These are phyloP conservation scores for Oophaga sylvatica DNA, from an alignment of 2,797 vertebrate genomes.

Conservation along the genomic window DNA sequence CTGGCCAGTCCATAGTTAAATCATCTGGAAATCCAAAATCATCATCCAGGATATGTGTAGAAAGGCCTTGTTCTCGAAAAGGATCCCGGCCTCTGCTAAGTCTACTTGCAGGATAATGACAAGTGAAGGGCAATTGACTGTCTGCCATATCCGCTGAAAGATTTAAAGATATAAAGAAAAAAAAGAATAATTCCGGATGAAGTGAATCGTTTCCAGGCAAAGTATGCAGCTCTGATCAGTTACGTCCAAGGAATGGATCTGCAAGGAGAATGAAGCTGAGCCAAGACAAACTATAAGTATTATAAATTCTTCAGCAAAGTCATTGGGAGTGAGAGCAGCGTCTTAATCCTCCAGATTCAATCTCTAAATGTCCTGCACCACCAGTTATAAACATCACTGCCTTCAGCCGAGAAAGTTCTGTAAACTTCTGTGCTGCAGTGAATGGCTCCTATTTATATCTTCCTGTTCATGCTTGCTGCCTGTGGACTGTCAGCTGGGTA, in stretches of 20 bases:
- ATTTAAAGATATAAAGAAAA: background rate
- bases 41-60: constrained; percentile 90
- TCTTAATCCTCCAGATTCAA: constrained; percentile 41
- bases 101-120: constrained; percentile 80
- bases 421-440: constrained; percentile 67
- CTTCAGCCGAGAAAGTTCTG: constrained; percentile 77
- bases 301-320: constrained; percentile 40
- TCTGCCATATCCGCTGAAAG: constrained; percentile 72
- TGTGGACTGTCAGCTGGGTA: constrained; percentile 73
- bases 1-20: constrained; percentile 90
- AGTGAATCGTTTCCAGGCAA: background rate
- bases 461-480: constrained; percentile 55
- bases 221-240: background rate
- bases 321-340: constrained; percentile 31
- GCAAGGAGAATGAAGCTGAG: background rate
- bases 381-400: constrained; percentile 71
- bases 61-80: constrained; percentile 85
- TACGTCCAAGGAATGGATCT: constrained; percentile 19
- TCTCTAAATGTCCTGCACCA: constrained; percentile 42
- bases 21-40: constrained; percentile 93
- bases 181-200: constrained; percentile 4
- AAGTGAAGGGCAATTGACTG: constrained; percentile 78
- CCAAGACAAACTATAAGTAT: constrained; percentile 56
- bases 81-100: constrained; percentile 86
- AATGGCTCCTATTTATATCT: constrained; percentile 73